Conservation (phyloP, 2,888 invertebrate genomes). For the Plagodis pulveraria region DNA sequence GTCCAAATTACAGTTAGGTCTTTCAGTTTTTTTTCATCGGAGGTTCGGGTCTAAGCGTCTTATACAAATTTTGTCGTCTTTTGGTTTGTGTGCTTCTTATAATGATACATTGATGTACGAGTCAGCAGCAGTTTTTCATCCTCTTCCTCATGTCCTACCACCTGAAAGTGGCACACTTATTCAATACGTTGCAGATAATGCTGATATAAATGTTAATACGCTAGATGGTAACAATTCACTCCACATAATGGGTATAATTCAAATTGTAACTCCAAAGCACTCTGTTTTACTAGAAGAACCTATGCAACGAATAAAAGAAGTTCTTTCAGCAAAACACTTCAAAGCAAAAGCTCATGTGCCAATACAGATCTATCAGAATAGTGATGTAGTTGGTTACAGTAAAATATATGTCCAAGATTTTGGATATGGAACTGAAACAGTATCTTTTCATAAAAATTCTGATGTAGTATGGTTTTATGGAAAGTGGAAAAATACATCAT, state of each 20-base stretch:
- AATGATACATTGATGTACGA: slow-evolving; percentile 1
- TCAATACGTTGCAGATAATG: slow-evolving; percentile 1
- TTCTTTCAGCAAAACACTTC: neutral
- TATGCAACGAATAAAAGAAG: neutral
- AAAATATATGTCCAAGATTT: too few relatives aligned
- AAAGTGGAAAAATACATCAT: neutral
- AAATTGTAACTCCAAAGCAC: slow-evolving; percentile 1
- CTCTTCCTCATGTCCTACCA: neutral
- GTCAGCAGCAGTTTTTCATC: slow-evolving; percentile 1
- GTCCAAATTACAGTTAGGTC: slow-evolving; percentile 2
- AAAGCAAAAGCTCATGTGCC: too few relatives aligned
- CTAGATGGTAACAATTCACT: neutral
- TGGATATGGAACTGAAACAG: too few relatives aligned
- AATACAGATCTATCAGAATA: neutral
- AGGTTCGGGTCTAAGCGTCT: slow-evolving; percentile 19
- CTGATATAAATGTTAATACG: too few relatives aligned
- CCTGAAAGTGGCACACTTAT: neutral
- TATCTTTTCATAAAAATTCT: neutral
- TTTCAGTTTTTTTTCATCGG: slow-evolving; percentile 23
- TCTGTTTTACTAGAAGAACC: neutral
- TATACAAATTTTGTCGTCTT: slow-evolving; percentile 13
- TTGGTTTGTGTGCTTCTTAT: slow-evolving; percentile 1
- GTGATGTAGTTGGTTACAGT: too few relatives aligned
- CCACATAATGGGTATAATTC: slow-evolving; percentile 1
- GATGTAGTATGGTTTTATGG: neutral